phyloP scores from a whole-genome alignment of 2,888 invertebrate species.

The Hirtodrosophila cameraria region DNA sequence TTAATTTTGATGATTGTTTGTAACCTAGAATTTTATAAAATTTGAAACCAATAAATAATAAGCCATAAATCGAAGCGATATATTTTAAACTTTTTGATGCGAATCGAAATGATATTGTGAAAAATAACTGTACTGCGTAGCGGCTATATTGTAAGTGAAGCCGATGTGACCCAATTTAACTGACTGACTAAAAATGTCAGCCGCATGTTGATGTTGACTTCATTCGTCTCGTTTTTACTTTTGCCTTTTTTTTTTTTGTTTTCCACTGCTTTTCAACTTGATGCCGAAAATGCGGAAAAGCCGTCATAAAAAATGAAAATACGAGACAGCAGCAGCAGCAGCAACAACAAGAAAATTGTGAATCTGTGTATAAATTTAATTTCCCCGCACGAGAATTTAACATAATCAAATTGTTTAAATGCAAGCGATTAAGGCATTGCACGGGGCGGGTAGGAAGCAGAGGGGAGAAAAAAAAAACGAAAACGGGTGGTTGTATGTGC shows the following conservation, averaged over 20 bases:
- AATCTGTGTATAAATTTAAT: constrained; percentile 77
- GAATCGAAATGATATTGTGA: background rate
- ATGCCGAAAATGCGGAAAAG: constrained; percentile 71
- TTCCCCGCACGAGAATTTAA: constrained; percentile 68
- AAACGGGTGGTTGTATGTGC: background rate
- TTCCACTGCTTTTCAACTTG: constrained; percentile 41
- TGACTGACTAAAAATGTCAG: constrained; percentile 45
- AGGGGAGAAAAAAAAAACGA: background rate
- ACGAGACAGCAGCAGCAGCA: constrained; percentile 33
- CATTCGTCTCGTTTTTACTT: background rate
- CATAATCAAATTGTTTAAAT: constrained; percentile 79
- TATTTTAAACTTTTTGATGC: too few relatives aligned
- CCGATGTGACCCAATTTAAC: constrained; percentile 23
- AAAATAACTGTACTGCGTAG: background rate
- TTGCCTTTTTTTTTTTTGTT: constrained; percentile 17
- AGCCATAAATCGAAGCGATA: too few relatives aligned
- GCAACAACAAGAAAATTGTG: constrained; percentile 49
- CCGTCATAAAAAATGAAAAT: constrained; percentile 69
- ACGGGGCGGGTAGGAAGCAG: too few relatives aligned
- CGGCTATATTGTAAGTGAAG: constrained; percentile 17
- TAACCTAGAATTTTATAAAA: too few relatives aligned
- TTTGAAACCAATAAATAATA: too few relatives aligned
- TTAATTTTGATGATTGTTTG: too few relatives aligned
- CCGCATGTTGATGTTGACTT: constrained; percentile 40
- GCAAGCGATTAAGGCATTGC: constrained; percentile 67